Percentiles rank a stretch among this genome's conserved stretches.
These are phyloP conservation scores for Diarsia rubi DNA, from an alignment of 2,888 invertebrate genomes.

Conservation along the genomic window DNA sequence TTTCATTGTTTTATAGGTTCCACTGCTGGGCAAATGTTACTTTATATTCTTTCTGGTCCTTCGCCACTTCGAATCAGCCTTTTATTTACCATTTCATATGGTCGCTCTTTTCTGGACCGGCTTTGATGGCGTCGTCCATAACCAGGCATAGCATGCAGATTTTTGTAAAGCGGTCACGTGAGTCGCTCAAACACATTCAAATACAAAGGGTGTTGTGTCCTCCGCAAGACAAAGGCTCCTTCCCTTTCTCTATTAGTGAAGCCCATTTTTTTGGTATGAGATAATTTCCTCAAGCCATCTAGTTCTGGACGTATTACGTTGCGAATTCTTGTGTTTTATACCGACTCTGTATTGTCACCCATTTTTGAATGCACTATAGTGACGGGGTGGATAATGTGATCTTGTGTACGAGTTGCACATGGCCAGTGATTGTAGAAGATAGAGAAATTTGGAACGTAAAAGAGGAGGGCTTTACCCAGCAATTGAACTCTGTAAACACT, in stretches of 20 bases:
- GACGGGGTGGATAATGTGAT: neutral
- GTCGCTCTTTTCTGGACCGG: too few species aligned
- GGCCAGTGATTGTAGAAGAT: neutral
- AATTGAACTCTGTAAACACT: too few species aligned
- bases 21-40: neutral
- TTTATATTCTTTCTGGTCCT: neutral
- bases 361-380: neutral
- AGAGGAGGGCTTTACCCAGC: neutral
- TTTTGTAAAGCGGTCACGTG: neutral
- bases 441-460: neutral
- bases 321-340: neutral
- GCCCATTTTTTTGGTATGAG: neutral
- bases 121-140: neutral
- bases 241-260: neutral
- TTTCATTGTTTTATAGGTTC: neutral
- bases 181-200: neutral
- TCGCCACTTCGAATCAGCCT: neutral
- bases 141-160: neutral
- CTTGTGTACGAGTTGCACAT: neutral
- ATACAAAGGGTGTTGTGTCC: neutral
- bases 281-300: neutral
- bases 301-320: neutral
- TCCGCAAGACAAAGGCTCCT: neutral
- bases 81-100: neutral
- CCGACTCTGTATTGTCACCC: neutral